Base-by-base conservation (phyloP, 2,888 invertebrate species). In the Heteromyza rotundicornis region DNA sequence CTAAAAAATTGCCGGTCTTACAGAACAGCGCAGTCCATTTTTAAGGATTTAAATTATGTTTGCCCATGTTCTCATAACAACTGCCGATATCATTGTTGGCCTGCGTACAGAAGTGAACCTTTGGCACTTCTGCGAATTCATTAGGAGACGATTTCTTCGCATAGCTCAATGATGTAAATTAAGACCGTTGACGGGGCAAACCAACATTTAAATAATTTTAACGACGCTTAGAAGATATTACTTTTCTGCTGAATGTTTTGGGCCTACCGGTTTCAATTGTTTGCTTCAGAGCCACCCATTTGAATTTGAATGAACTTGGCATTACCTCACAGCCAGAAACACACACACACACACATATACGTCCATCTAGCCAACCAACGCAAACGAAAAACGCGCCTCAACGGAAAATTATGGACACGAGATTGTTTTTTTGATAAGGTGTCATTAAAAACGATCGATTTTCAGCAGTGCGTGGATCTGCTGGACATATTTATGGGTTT, bases 401-500 rank as follows among this genome's bases (percentile, higher is more conserved):
- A 19, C 47, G 67, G 63, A 69, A 73, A 73, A 73, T 70, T 73
- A 70, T 74, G 71, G 74, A 71, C 69, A 73, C 63, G 62, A 69
- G 74, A 74, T 74, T 72, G 71, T 65, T 64, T 68, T 70, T 72
- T 72, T 74, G 70, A 74, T 74, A 71, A 74, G 70, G 66, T 70
- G 74, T 74, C 71, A 74, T 74, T 71, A 73, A 73, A 72, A 71
- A 68, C 73, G 73, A 74, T 73, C 74, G 71, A 73, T 73, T 73
- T 72, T 68, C 69, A 71, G 69, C 67, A 70, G 67, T 70, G 69
- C 70, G 68, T 67, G 67, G 70, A 68, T 70, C 70, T 67, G 65
- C 62, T 66, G 64, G 70, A 68, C 68, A 68, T 70, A 70, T 70
- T 70, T 70, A 70, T 70, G 70, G 69, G 64, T 67, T 70, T 68